Evolutionary conservation across 2,888 invertebrate genomes (phyloP).

Genomic region (Folsomia manolachei): DNA sequence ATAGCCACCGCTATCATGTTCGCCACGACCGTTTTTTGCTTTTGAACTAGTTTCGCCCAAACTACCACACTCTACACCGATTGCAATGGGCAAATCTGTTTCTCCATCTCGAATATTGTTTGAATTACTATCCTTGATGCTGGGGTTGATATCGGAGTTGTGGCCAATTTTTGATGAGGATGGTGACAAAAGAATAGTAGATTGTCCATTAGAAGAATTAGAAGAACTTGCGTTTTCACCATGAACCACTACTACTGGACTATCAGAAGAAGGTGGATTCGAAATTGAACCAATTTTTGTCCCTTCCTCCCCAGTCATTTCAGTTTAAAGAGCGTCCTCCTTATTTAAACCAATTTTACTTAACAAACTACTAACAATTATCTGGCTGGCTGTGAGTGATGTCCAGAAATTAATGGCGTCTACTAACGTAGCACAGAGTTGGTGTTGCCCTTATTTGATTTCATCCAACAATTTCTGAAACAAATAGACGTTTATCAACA

Average conservation of each 20-base stretch:
- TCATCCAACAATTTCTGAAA: too few relatives aligned
- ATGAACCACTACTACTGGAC: not conserved
- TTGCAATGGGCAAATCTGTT: not conserved
- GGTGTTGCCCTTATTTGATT: too few relatives aligned
- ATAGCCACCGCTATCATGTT: not conserved
- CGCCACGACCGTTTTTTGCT: not conserved
- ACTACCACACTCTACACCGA: not conserved
- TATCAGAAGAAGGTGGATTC: conserved; percentile 9
- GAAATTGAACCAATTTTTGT: conserved; percentile 36
- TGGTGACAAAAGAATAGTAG: not conserved
- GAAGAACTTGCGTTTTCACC: not conserved
- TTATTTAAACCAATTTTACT: too few relatives aligned
- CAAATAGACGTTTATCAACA: too few relatives aligned
- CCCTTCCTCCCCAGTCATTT: conserved; percentile 45
- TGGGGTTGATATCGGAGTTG: not conserved
- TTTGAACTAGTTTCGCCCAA: not conserved
- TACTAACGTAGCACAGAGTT: too few relatives aligned
- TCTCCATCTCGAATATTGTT: not conserved
- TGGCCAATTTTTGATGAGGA: not conserved
- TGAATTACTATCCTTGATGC: not conserved
- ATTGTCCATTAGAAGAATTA: conserved; percentile 3
- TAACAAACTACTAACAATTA: too few relatives aligned
- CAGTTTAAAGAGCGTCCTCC: conserved; percentile 19
- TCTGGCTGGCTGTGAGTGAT: too few relatives aligned
- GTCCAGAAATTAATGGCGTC: too few relatives aligned